Conservation (phyloP, 2,113 vertebrate genomes). For the Elaphurus davidianus region DNA sequence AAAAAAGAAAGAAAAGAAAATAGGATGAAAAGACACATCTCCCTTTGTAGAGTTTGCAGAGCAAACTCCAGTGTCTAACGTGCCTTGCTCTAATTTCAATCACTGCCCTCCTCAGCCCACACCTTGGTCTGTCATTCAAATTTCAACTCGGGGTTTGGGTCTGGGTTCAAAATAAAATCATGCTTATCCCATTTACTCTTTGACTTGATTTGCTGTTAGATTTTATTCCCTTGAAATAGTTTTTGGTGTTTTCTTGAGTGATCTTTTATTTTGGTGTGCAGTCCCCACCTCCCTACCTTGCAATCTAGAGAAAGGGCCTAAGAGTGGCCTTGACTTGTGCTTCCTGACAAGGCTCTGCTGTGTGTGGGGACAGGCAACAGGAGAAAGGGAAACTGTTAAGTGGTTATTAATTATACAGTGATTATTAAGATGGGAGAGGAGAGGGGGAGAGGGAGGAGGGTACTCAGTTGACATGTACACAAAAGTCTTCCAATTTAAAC, state of each 20-base stretch:
- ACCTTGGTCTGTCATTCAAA: background rate
- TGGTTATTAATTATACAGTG: background rate
- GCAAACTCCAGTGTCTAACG: background rate
- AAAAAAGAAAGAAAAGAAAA: background rate
- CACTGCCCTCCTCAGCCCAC: background rate
- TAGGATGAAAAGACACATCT: background rate
- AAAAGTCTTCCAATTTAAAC: background rate
- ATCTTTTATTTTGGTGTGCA: background rate
- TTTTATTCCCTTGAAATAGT: background rate
- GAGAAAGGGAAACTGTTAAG: background rate
- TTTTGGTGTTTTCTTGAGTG: background rate
- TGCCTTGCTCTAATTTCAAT: background rate
- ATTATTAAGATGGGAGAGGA: background rate
- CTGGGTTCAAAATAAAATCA: background rate
- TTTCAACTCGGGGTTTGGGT: background rate
- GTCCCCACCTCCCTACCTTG: background rate
- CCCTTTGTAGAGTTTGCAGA: background rate
- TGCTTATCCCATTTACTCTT: background rate
- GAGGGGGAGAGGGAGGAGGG: rapidly evolving
- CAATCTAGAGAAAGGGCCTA: background rate
- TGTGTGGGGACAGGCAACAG: too few species aligned
- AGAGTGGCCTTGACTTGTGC: too few species aligned
- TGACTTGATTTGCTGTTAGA: background rate
- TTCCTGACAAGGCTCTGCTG: background rate
- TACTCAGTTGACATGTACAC: background rate